Evolutionary conservation across 2,113 vertebrate genomes (phyloP), one percentile per base, ranked within the genome.

Genomic region (Morone chrysops): DNA sequence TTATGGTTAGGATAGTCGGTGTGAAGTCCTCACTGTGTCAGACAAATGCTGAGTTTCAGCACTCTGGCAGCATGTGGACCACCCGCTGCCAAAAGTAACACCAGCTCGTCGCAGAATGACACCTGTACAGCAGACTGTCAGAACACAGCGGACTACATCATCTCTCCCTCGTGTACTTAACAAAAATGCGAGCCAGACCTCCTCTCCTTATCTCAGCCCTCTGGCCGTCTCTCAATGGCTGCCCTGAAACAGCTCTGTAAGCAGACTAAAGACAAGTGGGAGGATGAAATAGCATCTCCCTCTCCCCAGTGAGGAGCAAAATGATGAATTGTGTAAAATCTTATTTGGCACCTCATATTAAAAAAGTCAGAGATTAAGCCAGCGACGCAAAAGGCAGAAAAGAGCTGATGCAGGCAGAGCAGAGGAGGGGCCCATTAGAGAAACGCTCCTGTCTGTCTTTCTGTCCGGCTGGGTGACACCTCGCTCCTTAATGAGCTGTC

Each of bases 291-390:
- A 70, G 86, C 78, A 63, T 78, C 83, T 87, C 73, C 74, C 61
- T 75, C 76, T 78, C 68, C 74, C 86, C 78, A 20, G 50, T 66
- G 88, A 85, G 82, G 25, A 60, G 80, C 78, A 75, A 89, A 92
- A 92, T 95, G 92, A 94, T 94, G 89, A 93, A 94, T 92, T 92
- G 92, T 87, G 84, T 90, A 90, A 91, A 92, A 91, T 89, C 86
- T 75, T 85, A 80, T 89, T 91, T 88, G 91, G 90, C 90, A 89
- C 73, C 82, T 88, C 63, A 87, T 91, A 89, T 93, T 87, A 86
- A 87, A 91, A 86, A 87, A 72, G 78, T 80, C 78, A 71, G 81
- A 85, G 77, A 89, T 89, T 90, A 90, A 84, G 81, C 76, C 81
- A 61, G 89, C 75, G 18, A 48, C 31, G 84, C 75, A 78, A 76